These are phyloP conservation scores for Siniperca undulata DNA, from an alignment of 2,797 vertebrate genomes.

Conservation along the genomic window DNA sequence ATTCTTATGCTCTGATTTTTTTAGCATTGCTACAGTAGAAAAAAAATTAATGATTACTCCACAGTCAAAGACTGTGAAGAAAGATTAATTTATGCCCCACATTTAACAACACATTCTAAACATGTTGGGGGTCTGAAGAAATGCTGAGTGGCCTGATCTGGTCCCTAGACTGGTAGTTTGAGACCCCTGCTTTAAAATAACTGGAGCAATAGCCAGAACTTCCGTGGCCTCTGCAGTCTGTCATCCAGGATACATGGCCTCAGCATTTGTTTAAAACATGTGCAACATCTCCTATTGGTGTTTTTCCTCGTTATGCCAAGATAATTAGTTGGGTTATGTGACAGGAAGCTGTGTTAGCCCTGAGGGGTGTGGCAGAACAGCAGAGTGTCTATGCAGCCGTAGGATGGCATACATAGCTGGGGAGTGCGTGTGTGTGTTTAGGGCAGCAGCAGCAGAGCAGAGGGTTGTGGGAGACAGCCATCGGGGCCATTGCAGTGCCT, in stretches of 20 bases:
- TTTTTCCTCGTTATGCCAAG: conserved; percentile 68
- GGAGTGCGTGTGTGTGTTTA: conserved; percentile 48
- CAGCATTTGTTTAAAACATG: conserved; percentile 60
- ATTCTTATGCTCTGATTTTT: not conserved
- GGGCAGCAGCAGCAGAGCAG: conserved; percentile 60
- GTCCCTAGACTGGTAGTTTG: not conserved
- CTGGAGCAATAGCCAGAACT: conserved; percentile 8
- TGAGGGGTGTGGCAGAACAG: conserved; percentile 63
- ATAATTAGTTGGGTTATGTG: conserved; percentile 70
- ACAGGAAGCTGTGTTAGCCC: conserved; percentile 60
- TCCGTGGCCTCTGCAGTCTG: conserved; percentile 20
- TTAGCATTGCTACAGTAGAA: not conserved
- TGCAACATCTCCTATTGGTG: conserved; percentile 58
- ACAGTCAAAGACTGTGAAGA: not conserved
- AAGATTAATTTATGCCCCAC: not conserved
- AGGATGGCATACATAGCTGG: conserved; percentile 61
- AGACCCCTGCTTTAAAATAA: conserved; percentile 20
- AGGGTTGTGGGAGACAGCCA: conserved; percentile 72
- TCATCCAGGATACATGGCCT: conserved; percentile 42
- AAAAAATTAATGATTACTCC: not conserved
- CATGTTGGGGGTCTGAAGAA: not conserved
- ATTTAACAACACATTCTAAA: not conserved
- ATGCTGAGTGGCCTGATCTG: not conserved
- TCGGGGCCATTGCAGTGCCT: conserved; percentile 66
- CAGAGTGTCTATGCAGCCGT: conserved; percentile 58